Conservation (phyloP, 1,140 invertebrate genomes). For the Drosophila navojoa region DNA sequence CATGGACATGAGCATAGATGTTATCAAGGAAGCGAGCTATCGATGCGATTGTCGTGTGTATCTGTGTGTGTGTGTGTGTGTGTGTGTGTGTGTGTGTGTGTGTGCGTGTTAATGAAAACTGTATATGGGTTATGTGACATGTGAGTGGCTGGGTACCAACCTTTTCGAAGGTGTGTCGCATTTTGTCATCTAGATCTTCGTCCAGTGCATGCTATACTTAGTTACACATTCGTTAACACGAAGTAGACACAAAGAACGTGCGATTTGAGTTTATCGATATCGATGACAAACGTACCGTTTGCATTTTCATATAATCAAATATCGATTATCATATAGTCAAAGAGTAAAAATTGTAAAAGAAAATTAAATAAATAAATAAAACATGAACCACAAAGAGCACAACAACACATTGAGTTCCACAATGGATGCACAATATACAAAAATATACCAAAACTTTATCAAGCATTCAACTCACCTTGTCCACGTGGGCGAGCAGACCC, state of each 20-base stretch:
- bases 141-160: slow-evolving; percentile 84
- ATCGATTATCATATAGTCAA: not conserved
- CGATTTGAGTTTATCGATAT: slow-evolving; percentile 15
- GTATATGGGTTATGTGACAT: slow-evolving; percentile 17
- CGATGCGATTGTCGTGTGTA: too few species aligned
- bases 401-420: slow-evolving; percentile 48
- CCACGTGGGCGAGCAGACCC: slow-evolving; percentile 94
- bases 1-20: not conserved
- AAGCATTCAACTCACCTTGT: slow-evolving; percentile 87
- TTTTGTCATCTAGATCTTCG: slow-evolving; percentile 83
- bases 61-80: not conserved
- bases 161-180: slow-evolving; percentile 88
- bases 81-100: slow-evolving; percentile 1
- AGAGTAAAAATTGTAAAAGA: not conserved
- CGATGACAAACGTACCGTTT: slow-evolving; percentile 11
- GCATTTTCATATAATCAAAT: slow-evolving; percentile 1
- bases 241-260: slow-evolving; percentile 58
- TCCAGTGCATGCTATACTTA: slow-evolving; percentile 74
- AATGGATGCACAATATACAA: slow-evolving; percentile 15
- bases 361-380: not conserved
- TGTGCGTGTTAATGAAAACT: not conserved
- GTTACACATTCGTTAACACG: slow-evolving; percentile 26
- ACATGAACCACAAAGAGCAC: slow-evolving; percentile 56
- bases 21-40: not conserved
- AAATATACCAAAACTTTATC: not conserved